phyloP scores from a whole-genome alignment of 1,140 invertebrate genomes.

The Drosophila kepulauana region DNA sequence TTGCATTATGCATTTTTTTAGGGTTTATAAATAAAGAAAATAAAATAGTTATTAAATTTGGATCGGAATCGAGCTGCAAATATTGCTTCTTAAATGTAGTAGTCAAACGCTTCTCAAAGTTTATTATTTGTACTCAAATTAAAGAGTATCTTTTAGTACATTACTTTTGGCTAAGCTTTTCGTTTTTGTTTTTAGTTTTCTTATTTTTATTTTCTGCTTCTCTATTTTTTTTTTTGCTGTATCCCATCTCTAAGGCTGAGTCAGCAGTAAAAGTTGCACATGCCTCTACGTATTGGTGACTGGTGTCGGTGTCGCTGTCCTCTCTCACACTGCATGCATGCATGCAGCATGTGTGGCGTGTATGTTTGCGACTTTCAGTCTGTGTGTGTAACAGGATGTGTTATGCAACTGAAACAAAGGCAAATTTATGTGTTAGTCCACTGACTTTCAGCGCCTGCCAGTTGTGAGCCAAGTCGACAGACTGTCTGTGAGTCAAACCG shows the following conservation, averaged over 20 bases:
- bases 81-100: too few species aligned
- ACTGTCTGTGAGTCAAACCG: neutral
- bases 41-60: too few species aligned
- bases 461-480: conserved; percentile 10
- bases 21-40: too few species aligned
- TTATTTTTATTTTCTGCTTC: neutral
- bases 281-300: conserved; percentile 18
- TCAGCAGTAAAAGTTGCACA: conserved; percentile 76
- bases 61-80: too few species aligned
- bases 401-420: conserved; percentile 81
- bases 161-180: neutral
- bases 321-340: conserved; percentile 36
- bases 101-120: too few species aligned
- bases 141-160: neutral
- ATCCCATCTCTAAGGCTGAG: conserved; percentile 43
- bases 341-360: conserved; percentile 18
- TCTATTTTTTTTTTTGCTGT: conserved; percentile 4
- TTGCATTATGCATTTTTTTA: too few species aligned
- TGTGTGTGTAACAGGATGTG: conserved; percentile 72
- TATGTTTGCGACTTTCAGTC: conserved; percentile 8
- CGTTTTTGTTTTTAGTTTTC: neutral
- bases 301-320: conserved; percentile 52
- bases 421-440: conserved; percentile 74
- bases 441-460: conserved; percentile 50
- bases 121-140: neutral